phyloP scores from a whole-genome alignment of 2,888 invertebrate genomes.

The Catocala nupta region DNA sequence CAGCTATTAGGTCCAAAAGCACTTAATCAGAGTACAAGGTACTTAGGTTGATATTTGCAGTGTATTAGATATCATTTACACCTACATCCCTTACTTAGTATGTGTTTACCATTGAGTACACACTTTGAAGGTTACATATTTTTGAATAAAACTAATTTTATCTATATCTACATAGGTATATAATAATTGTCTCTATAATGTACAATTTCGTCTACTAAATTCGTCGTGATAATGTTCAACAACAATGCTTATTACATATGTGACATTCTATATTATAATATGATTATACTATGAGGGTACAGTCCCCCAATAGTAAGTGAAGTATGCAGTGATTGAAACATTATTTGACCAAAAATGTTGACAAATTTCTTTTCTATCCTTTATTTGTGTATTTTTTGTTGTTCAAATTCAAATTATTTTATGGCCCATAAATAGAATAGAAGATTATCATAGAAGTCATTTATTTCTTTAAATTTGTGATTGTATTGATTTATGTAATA shows the following conservation, averaged over 20 bases:
- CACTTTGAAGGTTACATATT: conserved; percentile 39
- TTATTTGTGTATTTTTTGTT: background rate
- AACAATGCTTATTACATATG: conserved; percentile 9
- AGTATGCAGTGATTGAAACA: background rate
- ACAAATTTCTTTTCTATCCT: background rate
- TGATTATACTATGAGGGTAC: background rate
- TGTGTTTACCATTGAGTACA: conserved; percentile 41
- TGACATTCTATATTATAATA: conserved; percentile 17
- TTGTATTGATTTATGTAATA: conserved; percentile 16
- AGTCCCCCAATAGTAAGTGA: conserved; percentile 20
- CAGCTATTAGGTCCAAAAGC: conserved; percentile 41
- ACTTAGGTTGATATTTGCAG: conserved; percentile 36
- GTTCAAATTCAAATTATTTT: conserved; percentile 6
- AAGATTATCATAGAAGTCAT: conserved; percentile 8
- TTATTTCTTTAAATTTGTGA: conserved; percentile 27
- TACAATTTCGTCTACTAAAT: conserved; percentile 22
- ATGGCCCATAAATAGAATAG: background rate
- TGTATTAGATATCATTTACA: conserved; percentile 15
- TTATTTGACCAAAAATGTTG: background rate
- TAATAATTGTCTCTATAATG: conserved; percentile 21
- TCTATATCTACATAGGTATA: conserved; percentile 16
- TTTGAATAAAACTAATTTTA: conserved; percentile 33
- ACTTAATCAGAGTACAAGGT: conserved; percentile 53
- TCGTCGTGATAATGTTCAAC: conserved; percentile 21
- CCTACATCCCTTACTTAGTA: conserved; percentile 10